A percentile compares a stretch with the other conserved stretches of the same genome.
Evolutionary conservation across 1,140 invertebrate species (phyloP).

Genomic region (Drosophila sproati): DNA sequence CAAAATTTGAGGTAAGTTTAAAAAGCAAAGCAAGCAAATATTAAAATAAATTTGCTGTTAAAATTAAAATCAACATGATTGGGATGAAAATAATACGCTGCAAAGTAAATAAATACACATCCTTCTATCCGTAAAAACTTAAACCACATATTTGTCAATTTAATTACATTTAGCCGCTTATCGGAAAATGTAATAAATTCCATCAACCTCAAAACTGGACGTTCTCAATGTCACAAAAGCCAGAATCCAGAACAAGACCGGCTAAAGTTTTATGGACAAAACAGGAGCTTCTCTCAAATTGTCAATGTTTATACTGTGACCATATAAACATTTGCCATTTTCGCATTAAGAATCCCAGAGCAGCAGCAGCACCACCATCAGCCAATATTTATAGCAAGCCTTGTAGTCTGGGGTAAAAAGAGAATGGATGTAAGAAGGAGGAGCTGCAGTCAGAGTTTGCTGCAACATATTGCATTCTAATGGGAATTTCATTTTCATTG

Average conservation of each 20-base stretch:
- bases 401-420: neutral
- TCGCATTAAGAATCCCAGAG: conserved; percentile 20
- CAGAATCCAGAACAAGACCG: neutral
- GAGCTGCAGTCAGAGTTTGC: conserved; percentile 20
- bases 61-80: no score
- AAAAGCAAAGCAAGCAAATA: no score
- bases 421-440: neutral
- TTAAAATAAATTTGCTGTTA: no score
- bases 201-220: conserved; percentile 21
- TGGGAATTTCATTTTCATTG: conserved; percentile 82
- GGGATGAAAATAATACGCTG: no score
- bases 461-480: conserved; percentile 83
- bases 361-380: neutral
- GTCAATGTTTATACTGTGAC: conserved; percentile 64
- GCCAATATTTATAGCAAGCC: conserved; percentile 34
- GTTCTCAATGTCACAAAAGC: conserved; percentile 7
- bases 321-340: conserved; percentile 42
- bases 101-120: conserved; percentile 6
- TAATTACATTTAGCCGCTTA: conserved; percentile 13
- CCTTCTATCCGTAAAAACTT: neutral
- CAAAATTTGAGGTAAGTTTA: no score
- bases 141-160: conserved; percentile 34
- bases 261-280: conserved; percentile 13
- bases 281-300: conserved; percentile 33
- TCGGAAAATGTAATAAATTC: conserved; percentile 25